Base-by-base conservation (phyloP, 2,797 vertebrate species). In the Lates japonicus region DNA sequence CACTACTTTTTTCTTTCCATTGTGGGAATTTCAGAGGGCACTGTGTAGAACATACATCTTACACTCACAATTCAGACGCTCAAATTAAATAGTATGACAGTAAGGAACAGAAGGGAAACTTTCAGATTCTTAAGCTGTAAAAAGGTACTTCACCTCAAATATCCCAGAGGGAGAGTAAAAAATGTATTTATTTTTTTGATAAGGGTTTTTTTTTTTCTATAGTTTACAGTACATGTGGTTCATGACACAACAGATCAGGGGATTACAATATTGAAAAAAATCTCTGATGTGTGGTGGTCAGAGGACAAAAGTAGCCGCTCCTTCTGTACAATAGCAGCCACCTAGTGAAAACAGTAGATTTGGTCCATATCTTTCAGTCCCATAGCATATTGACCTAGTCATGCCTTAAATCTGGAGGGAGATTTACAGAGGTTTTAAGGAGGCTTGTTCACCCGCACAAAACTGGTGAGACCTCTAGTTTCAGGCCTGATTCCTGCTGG, bases 321-420 rank as follows among this genome's bases (percentile, higher is more conserved):
- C 35, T 7, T 71, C 59, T 8, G 25, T 55, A 78, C 37, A 64
- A 58, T 19, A 65, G 17, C 31, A 61, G 31, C 17, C 41, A 76
- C 54, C 74, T 52, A 58, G 46, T 67, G 46, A 70, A 86, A 86
- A 90, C 87, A 85, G 78, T 59, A 65, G 51, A 74, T 83, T 59
- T 78, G 60, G 29, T 51, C 25, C 60, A 55, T 52, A 54, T 42
- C n/a, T 4, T 41, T 61, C 44, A 46, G 14, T 49, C 70, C 19
- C 35, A 10, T 13, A 64, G 48, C 54, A 74, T 42, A 74, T 67
- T 76, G 83, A 76, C 55, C 39, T 44, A 9, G 29, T 81, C 72
- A 39, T 11, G 63, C 49, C 68, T 75, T 93, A 87, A 90, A 93
- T 93, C 83, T 71, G 66, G 29, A 7, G 44, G 59, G 42, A 79